phyloP scores from a whole-genome alignment of 2,888 invertebrate species.

The Drosophila formosana region DNA sequence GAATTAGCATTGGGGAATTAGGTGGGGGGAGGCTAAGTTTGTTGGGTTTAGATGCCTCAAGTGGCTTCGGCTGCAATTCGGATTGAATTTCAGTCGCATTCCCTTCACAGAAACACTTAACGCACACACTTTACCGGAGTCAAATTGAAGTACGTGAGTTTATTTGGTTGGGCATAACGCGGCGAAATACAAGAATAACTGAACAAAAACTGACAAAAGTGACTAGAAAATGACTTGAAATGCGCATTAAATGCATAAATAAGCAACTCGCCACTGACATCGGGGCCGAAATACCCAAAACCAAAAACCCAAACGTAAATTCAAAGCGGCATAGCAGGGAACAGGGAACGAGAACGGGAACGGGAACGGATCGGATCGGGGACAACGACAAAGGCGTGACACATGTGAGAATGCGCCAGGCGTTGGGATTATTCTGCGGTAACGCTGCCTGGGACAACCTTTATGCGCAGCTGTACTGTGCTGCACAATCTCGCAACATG shows the following conservation, averaged over 20 bases:
- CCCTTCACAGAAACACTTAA: slow-evolving; percentile 54
- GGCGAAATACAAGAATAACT: slow-evolving; percentile 11
- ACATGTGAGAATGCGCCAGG: slow-evolving; percentile 68
- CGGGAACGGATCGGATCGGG: slow-evolving; percentile 1
- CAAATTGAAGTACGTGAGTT: slow-evolving; percentile 67
- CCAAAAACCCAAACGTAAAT: slow-evolving; percentile 1
- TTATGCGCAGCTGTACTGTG: slow-evolving; percentile 36
- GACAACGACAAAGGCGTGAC: slow-evolving; percentile 35
- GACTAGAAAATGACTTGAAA: slow-evolving; percentile 55
- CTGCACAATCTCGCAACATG: slow-evolving; percentile 26
- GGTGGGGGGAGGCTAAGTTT: slow-evolving; percentile 1
- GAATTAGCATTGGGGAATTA: slow-evolving; percentile 44
- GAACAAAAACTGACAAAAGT: slow-evolving; percentile 25
- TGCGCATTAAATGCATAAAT: slow-evolving; percentile 65
- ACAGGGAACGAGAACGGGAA: slow-evolving; percentile 3
- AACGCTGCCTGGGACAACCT: slow-evolving; percentile 25
- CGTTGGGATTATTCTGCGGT: slow-evolving; percentile 72
- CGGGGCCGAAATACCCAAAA: slow-evolving; percentile 8
- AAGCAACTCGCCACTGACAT: slow-evolving; percentile 30
- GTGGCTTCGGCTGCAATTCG: slow-evolving; percentile 41
- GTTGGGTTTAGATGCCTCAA: slow-evolving; percentile 35
- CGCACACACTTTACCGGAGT: slow-evolving; percentile 41
- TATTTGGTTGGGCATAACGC: slow-evolving; percentile 49
- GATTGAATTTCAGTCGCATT: slow-evolving; percentile 52
- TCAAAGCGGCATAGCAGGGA: slow-evolving; percentile 7